A percentile compares a stretch with the other conserved stretches of the same genome.
These are phyloP conservation scores for Gymnothorax javanicus DNA, from an alignment of 2,797 vertebrate species.

Conservation along the genomic window DNA sequence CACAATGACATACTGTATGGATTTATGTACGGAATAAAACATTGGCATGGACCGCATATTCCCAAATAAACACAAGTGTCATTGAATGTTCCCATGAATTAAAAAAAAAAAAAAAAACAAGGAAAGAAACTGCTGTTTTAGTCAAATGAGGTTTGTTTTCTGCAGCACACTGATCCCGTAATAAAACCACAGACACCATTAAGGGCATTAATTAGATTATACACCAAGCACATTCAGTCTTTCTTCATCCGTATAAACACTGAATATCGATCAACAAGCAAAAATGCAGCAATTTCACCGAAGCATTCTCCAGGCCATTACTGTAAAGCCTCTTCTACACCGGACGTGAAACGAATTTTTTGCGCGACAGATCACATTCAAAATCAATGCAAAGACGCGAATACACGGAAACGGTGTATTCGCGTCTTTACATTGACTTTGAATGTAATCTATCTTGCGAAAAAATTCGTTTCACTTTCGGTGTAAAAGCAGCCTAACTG, in stretches of 20 bases:
- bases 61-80: neutral
- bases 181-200: neutral
- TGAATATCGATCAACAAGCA: neutral
- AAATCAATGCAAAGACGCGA: too few species aligned
- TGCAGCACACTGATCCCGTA: neutral
- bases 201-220: neutral
- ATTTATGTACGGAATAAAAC: constrained; percentile 19
- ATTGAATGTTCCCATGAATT: neutral
- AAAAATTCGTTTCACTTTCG: too few species aligned
- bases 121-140: neutral
- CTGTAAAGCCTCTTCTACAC: neutral
- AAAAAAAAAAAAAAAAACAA: neutral
- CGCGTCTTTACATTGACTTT: too few species aligned
- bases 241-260: neutral
- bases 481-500: neutral
- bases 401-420: too few species aligned
- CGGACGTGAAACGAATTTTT: too few species aligned
- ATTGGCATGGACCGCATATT: neutral
- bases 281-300: neutral
- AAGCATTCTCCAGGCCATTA: neutral
- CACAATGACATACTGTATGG: constrained; percentile 19
- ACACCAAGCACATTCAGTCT: neutral
- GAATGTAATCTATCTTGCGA: too few species aligned
- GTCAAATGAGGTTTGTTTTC: neutral
- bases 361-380: too few species aligned